A percentile compares a stretch with the other conserved stretches of the same genome.
Conservation (phyloP, 2,113 vertebrate genomes). For the Alligator mississippiensis region DNA sequence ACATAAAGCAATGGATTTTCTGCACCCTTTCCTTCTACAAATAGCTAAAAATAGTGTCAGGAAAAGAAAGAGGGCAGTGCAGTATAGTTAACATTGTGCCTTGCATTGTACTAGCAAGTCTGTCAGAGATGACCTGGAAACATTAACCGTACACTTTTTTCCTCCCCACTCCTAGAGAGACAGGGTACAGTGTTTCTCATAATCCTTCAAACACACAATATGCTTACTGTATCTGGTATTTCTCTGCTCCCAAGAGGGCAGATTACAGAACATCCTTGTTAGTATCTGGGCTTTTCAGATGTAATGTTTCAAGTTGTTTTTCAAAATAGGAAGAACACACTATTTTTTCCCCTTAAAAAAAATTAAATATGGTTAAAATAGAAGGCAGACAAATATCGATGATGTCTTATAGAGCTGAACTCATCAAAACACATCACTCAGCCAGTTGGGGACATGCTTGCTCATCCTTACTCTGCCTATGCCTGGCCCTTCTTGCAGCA, state of each 20-base stretch:
- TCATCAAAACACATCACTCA: background rate
- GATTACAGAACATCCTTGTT: background rate
- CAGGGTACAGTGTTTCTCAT: background rate
- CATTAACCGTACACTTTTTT: background rate
- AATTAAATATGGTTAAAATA: background rate
- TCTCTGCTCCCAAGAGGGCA: background rate
- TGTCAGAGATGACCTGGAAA: constrained; percentile 13
- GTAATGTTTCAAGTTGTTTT: background rate
- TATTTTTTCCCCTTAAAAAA: background rate
- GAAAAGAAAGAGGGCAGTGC: background rate
- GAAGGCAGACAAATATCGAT: background rate
- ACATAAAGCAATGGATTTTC: constrained; percentile 16
- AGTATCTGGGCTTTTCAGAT: background rate
- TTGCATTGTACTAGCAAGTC: constrained; percentile 14
- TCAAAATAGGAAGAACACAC: background rate
- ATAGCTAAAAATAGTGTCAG: constrained; percentile 15
- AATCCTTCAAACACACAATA: background rate
- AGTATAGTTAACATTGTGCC: constrained; percentile 33
- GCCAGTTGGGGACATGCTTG: too few species aligned
- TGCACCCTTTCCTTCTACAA: constrained; percentile 21
- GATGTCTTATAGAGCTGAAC: background rate
- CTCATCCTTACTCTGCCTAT: background rate
- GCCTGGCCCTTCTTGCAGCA: too few species aligned
- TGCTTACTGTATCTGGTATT: background rate
- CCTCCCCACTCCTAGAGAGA: background rate